phyloP scores from a whole-genome alignment of 2,113 vertebrate species.

The Antechinus flavipes region DNA sequence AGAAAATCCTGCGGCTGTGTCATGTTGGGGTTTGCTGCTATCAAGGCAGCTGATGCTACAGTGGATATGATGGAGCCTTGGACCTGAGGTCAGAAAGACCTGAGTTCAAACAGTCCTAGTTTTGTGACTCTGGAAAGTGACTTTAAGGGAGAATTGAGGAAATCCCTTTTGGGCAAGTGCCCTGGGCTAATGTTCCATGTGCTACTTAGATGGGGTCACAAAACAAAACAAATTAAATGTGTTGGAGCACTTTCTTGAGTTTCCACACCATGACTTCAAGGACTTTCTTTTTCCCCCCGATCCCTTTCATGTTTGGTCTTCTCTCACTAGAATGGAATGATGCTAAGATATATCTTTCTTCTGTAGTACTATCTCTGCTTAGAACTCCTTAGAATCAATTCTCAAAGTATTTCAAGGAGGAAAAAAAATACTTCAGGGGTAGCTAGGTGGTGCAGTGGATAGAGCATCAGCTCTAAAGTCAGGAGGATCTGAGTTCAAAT shows the following conservation, averaged over 20 bases:
- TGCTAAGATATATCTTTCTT: background rate
- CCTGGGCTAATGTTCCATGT: background rate
- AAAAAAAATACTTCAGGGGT: no score
- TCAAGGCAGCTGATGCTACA: background rate
- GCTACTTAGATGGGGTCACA: background rate
- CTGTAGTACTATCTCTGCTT: background rate
- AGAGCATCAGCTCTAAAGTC: no score
- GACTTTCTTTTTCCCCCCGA: background rate
- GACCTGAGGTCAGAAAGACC: background rate
- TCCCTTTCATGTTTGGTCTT: background rate
- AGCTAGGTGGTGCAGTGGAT: no score
- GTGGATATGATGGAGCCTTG: background rate
- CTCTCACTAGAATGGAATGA: background rate
- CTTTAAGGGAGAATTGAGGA: background rate
- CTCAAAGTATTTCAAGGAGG: no score
- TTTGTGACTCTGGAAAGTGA: background rate
- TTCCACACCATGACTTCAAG: background rate
- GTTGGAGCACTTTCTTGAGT: background rate
- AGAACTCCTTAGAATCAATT: no score
- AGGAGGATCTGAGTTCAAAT: no score
- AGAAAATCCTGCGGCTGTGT: background rate
- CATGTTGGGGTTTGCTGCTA: background rate
- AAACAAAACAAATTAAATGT: background rate
- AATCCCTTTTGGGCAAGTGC: background rate
- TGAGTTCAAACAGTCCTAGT: background rate